phyloP scores from a whole-genome alignment of 1,140 invertebrate species.

The Drosophila chauvacae region DNA sequence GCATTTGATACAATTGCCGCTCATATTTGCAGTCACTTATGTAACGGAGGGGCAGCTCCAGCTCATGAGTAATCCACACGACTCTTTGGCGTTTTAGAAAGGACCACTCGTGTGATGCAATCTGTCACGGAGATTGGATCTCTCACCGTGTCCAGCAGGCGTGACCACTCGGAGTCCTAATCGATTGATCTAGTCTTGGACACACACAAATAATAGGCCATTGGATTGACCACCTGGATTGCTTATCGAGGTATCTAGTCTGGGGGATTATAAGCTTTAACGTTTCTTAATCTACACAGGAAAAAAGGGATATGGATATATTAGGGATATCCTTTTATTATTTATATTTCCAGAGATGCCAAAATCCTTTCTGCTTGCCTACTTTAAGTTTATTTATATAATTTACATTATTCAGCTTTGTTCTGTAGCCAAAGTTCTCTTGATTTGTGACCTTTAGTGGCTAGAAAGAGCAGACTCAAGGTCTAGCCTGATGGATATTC shows the following conservation, averaged over 20 bases:
- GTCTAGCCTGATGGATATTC: constrained; percentile 10
- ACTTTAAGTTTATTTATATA: neutral
- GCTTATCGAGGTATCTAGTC: constrained; percentile 1
- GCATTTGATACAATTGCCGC: constrained; percentile 68
- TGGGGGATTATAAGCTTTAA: constrained; percentile 50
- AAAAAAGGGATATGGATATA: neutral
- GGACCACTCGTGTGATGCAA: constrained; percentile 58
- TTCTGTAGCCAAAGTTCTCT: neutral
- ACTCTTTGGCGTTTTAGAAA: constrained; percentile 60
- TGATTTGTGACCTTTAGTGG: constrained; percentile 1
- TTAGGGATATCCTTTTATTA: neutral
- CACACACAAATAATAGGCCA: constrained; percentile 34
- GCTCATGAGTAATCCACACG: constrained; percentile 61
- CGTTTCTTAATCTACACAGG: constrained; percentile 52
- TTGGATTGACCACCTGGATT: constrained; percentile 13
- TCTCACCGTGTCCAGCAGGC: constrained; percentile 34
- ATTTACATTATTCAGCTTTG: neutral
- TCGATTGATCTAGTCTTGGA: constrained; percentile 42
- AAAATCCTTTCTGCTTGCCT: neutral
- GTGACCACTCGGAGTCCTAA: constrained; percentile 42
- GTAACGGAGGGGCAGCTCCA: constrained; percentile 37
- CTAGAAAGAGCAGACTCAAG: constrained; percentile 3
- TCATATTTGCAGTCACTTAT: constrained; percentile 60
- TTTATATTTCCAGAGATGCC: neutral
- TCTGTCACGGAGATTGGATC: constrained; percentile 53